Percentiles rank a stretch among this genome's conserved stretches.
These are phyloP conservation scores for Diachrysia chrysitis DNA, from an alignment of 2,888 invertebrate species.

Conservation along the genomic window DNA sequence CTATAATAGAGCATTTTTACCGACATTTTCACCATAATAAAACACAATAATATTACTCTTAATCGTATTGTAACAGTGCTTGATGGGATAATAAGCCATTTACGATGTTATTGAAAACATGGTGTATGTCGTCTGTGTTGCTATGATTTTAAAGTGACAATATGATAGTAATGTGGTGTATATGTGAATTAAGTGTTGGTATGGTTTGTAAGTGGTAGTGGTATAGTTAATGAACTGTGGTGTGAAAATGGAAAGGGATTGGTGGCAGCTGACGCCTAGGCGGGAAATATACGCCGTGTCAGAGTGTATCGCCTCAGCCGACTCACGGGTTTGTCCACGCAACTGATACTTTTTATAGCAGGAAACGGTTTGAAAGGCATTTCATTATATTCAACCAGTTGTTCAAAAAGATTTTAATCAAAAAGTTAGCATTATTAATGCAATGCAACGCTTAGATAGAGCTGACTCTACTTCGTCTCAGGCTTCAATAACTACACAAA, in stretches of 20 bases:
- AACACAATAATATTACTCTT: background rate
- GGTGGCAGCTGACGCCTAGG: slow-evolving; percentile 88
- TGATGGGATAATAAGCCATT: slow-evolving; percentile 2
- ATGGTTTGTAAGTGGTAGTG: slow-evolving; percentile 34
- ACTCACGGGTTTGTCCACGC: slow-evolving; percentile 88
- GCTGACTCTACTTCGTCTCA: too few species aligned
- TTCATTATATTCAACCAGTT: too few species aligned
- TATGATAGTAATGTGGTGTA: too few species aligned
- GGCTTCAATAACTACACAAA: too few species aligned
- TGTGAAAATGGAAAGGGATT: slow-evolving; percentile 76
- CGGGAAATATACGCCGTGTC: slow-evolving; percentile 82
- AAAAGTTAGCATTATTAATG: too few species aligned
- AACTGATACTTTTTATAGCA: background rate
- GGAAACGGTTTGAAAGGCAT: too few species aligned
- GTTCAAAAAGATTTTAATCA: too few species aligned
- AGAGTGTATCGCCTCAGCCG: slow-evolving; percentile 89
- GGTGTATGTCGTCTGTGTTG: slow-evolving; percentile 18
- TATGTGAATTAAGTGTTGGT: too few species aligned
- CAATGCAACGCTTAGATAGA: too few species aligned
- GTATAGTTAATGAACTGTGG: slow-evolving; percentile 27
- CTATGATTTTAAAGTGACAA: slow-evolving; percentile 35
- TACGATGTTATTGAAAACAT: slow-evolving; percentile 15
- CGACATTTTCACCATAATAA: background rate
- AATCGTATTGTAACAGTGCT: background rate
- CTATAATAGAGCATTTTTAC: background rate